Conservation (phyloP, 2,888 invertebrate species). For the Acleris holmiana region DNA sequence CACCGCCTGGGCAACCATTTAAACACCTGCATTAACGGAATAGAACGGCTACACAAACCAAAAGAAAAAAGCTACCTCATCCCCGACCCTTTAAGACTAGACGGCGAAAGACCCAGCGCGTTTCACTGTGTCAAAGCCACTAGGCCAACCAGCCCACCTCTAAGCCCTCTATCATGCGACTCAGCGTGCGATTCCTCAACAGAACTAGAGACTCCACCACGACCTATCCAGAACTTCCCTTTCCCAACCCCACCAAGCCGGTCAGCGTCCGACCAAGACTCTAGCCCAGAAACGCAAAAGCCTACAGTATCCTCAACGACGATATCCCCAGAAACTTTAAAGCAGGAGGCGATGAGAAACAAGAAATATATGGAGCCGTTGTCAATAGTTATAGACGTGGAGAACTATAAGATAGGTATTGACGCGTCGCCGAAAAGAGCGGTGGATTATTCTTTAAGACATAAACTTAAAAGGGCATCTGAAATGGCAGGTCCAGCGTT, state of each 20-base stretch:
- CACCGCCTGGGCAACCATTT: conserved; percentile 88
- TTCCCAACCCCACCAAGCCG: conserved; percentile 86
- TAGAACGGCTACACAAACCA: conserved; percentile 62
- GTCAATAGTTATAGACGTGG: conserved; percentile 78
- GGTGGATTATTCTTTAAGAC: conserved; percentile 75
- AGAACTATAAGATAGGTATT: conserved; percentile 78
- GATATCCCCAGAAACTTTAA: conserved; percentile 72
- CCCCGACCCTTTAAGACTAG: conserved; percentile 80
- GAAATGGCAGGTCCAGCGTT: conserved; percentile 61
- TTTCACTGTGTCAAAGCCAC: conserved; percentile 73
- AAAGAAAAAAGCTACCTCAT: conserved; percentile 81
- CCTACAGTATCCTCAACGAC: conserved; percentile 83
- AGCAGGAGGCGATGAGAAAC: conserved; percentile 63
- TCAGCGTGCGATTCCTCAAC: conserved; percentile 87
- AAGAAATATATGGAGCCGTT: conserved; percentile 76
- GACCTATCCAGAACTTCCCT: conserved; percentile 71
- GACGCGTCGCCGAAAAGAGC: conserved; percentile 79
- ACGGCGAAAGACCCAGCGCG: conserved; percentile 74
- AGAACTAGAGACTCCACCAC: conserved; percentile 80
- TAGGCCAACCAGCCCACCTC: conserved; percentile 86
- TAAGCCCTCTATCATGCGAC: conserved; percentile 89
- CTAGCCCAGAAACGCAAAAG: conserved; percentile 79
- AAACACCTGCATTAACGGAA: conserved; percentile 86
- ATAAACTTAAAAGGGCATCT: conserved; percentile 68
- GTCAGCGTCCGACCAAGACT: conserved; percentile 82